Evolutionary conservation across 2,113 vertebrate genomes (phyloP), one percentile per base, ranked within the genome.

Genomic region (Phalacrocorax aristotelis): DNA sequence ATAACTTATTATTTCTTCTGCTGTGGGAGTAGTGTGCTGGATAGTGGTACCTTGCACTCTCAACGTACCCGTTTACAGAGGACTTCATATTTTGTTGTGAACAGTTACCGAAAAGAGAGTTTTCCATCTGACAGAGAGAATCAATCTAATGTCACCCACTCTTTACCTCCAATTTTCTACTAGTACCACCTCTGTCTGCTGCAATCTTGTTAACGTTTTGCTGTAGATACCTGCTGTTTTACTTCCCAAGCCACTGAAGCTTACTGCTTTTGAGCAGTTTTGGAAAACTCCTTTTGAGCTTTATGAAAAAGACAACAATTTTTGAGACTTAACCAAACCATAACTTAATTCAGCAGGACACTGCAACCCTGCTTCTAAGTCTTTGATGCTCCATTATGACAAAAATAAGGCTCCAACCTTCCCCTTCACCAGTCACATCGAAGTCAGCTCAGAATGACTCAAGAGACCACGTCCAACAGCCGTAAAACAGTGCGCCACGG

Each of bases 41-140:
- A 78, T 58, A 66, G 71, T 8, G 7, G 48, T 46, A 61, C 52
- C 34, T 76, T 21, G 3, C 32, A 71, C 49, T 93, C 62, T 64
- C 46, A 77, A 34, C 1, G 11, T 27, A 74, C 21, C 23, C 32
- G 80, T 94, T 93, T 85, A 93, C 46, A 76, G 58, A 92, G 40
- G 34, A 85, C 55, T 92, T 95, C 10, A 85, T 83, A 83, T 89
- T 94, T 89, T 91, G 54, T 70, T 96, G 82, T 88, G 78, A 93
- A 76, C 48, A 82, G 84, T 85, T 95, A 83, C 58, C 80, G 95
- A 79, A 95, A 92, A 96, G 54, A 87, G 70, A 91, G 38, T 74
- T 84, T 93, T 94, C 82, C n/a, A 10, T 87, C 87, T 96, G 83
- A 93, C 93, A 93, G 49, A 74, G 62, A 93, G 87, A 96, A 88